Base-by-base conservation (phyloP, 1,140 invertebrate genomes). In the Penaeus indicus region DNA sequence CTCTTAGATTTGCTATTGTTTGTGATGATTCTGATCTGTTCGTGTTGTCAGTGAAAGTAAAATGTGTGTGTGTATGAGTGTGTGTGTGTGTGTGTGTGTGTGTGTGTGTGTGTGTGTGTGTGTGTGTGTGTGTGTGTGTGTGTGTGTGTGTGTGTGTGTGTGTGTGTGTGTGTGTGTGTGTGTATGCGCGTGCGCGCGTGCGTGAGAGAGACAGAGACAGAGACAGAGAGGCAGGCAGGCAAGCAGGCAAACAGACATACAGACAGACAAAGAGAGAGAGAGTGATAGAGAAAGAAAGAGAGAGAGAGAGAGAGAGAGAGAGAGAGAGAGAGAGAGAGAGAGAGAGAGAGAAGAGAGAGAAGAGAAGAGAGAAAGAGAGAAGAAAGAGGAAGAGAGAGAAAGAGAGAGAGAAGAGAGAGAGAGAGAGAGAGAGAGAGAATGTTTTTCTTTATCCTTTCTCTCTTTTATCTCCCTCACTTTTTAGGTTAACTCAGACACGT, bases 81-180 rank as follows among this genome's bases (percentile, higher is more conserved):
- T 77, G 72, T 77, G 72, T 77, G 72, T 77, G 72, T 77, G 72
- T 77, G 72, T 77, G 72, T 77, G 72, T 77, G 72, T 77, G 72
- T 77, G 72, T 77, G 72, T 77, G 72, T 77, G 72, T 77, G 72
- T 77, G 72, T 77, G 72, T 21, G 32, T 62, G 19, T n/a, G 19
- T 61, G 27, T 62, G 32, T 81, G 13, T 62, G 32, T 81, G 5
- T 3, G 5, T 47, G 32, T 81, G 63, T 16, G 32, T 81, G 13
- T 62, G 13, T 81, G 21, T 77, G 32, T 77, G 32, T 77, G 32
- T 77, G 32, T 77, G 32, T 77, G 32, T 77, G 27, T 77, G 32
- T 81, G 19, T 81, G 32, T 81, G 22, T 81, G 19, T 32, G 13
- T 19, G 19, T 16, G 27, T 11, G 72, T 13, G 16, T 77, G 72